These are phyloP conservation scores for Gallinago paraguaiae DNA, from an alignment of 2,113 vertebrate genomes.

Conservation along the genomic window DNA sequence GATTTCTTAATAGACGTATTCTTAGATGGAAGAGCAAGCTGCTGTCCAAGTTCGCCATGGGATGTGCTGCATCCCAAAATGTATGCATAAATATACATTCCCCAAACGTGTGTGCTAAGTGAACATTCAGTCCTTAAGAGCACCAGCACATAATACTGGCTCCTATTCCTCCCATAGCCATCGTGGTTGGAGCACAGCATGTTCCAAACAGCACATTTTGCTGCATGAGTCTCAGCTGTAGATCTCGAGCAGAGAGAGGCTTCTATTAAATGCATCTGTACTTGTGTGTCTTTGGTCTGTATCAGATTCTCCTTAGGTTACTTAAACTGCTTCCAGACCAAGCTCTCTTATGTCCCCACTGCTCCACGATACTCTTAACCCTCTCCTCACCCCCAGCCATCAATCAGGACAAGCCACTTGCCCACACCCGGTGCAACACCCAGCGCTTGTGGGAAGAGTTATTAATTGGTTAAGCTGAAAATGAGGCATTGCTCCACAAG, in stretches of 20 bases:
- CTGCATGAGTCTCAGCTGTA: conserved; percentile 64
- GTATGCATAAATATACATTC: conserved; percentile 45
- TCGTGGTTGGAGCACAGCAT: conserved; percentile 60
- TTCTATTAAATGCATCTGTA: conserved; percentile 68
- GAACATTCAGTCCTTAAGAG: conserved; percentile 66
- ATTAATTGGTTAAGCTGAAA: conserved; percentile 42
- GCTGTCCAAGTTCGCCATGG: conserved; percentile 28
- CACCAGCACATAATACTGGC: conserved; percentile 64
- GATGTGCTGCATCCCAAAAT: conserved; percentile 40
- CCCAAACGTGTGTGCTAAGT: conserved; percentile 60
- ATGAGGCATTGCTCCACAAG: background rate
- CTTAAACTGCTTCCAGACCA: conserved; percentile 61
- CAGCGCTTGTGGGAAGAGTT: background rate
- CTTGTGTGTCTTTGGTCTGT: conserved; percentile 52
- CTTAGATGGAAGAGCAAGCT: conserved; percentile 23
- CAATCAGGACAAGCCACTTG: background rate
- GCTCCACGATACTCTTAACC: conserved; percentile 21
- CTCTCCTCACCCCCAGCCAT: conserved; percentile 4
- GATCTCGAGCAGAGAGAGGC: conserved; percentile 28
- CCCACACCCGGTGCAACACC: background rate
- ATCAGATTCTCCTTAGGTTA: conserved; percentile 65
- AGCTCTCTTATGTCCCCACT: background rate
- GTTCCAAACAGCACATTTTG: conserved; percentile 65
- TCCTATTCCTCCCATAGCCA: conserved; percentile 33
- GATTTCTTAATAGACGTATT: conserved; percentile 7